Conservation (phyloP, 2,888 invertebrate species). For the Agonopterix arenella region DNA sequence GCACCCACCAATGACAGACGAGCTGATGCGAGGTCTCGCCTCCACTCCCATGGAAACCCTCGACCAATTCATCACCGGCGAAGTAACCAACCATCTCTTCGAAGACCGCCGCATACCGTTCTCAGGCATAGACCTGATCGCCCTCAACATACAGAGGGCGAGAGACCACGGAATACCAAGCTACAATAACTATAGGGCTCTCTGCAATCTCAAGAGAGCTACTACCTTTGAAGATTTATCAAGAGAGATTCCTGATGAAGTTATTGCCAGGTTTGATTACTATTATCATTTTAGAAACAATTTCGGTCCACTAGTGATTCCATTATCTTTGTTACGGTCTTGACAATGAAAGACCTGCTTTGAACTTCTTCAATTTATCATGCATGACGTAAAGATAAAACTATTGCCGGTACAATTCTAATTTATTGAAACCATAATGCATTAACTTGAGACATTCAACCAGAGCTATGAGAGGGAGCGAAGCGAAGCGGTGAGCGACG, state of each 20-base stretch:
- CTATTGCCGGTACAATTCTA: too few species aligned
- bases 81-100: conserved; percentile 96
- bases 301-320: too few species aligned
- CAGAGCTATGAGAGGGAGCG: too few species aligned
- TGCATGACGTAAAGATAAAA: too few species aligned
- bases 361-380: too few species aligned
- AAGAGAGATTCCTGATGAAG: conserved; percentile 90
- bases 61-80: conserved; percentile 95
- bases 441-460: too few species aligned
- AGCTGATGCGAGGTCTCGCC: conserved; percentile 88
- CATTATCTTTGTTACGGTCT: too few species aligned
- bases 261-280: conserved; percentile 76
- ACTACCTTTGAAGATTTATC: conserved; percentile 90
- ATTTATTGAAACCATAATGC: too few species aligned
- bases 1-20: conserved; percentile 87
- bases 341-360: too few species aligned
- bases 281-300: too few species aligned
- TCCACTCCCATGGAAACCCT: conserved; percentile 95
- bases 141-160: conserved; percentile 91
- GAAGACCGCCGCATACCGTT: conserved; percentile 93
- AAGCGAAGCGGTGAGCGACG: too few species aligned
- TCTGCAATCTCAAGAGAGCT: conserved; percentile 93
- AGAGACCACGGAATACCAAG: conserved; percentile 93
- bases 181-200: conserved; percentile 92
- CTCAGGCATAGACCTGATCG: conserved; percentile 94